Base-by-base conservation (phyloP, 2,888 invertebrate species). In the Ypsolopha scabrella region DNA sequence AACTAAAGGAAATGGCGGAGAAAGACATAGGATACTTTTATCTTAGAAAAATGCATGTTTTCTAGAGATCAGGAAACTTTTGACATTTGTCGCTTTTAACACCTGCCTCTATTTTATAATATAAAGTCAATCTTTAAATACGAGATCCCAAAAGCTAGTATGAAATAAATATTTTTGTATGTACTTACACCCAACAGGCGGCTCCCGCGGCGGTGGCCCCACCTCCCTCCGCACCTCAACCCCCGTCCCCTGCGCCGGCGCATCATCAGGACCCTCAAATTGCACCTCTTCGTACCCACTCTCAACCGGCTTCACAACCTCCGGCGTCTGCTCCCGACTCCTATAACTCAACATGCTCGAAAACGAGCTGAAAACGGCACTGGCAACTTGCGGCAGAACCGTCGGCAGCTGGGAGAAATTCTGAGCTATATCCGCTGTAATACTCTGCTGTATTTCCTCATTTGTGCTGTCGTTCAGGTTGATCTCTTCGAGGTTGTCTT, bases 361-460 rank as follows among this genome's bases (percentile, higher is more conserved):
- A 57, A 89, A 89, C 0, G 91, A 90, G 37, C 89, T 90, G 57
- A 91, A 89, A 0, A 91, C 90, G 8, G 89, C 90, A 47, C 90
- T 89, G 0, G 91, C 89, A 4, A 90, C 87, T 51, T 89, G 87
- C 0, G 90, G 90, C 54, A 90, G 57, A 0, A 90, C 89, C 0
- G 88, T 79, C 0, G 90, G 90, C 35, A 90, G 62, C 38, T 90
- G 90, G 0, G 90, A 89, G 45, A 87, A 82, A 52, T 87, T 87
- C 64, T 87, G 86, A 0, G 87, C 87, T n/a, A 87, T 80, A 62
- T 87, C 87, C 0, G 87, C 75, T 0, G 86, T 82, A 1, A 87
- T 44, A 58, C 87, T 81, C 6, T 83, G 78, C 48, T 73, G 77
- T 0, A 63, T 56, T 7, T 70, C 67, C 1, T 61, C 61, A 0